phyloP scores from a whole-genome alignment of 2,113 vertebrate genomes.

The Solea solea region DNA sequence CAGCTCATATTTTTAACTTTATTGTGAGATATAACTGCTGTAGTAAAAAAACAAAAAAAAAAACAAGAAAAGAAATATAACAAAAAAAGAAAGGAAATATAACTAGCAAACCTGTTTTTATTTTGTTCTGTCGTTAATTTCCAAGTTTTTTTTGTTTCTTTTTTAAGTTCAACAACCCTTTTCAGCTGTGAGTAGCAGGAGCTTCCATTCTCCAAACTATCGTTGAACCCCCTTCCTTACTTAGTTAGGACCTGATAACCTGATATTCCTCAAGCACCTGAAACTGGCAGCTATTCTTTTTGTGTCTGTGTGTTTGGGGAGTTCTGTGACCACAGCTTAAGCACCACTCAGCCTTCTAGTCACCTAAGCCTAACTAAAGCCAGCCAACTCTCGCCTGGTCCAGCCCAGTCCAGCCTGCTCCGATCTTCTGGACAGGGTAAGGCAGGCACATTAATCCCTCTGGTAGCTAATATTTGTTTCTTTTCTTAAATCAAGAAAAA shows the following conservation, averaged over 20 bases:
- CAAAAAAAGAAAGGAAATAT: constrained; percentile 36
- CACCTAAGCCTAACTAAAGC: constrained; percentile 80
- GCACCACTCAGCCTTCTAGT: constrained; percentile 83
- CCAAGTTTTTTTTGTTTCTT: constrained; percentile 61
- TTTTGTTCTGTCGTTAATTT: constrained; percentile 68
- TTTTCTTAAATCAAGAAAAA: too few species aligned
- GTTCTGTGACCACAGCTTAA: constrained; percentile 77
- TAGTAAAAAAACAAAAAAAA: constrained; percentile 38
- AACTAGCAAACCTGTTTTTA: constrained; percentile 63
- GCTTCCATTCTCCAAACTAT: constrained; percentile 73
- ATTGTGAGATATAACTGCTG: constrained; percentile 76
- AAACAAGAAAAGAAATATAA: constrained; percentile 39
- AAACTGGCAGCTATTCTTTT: constrained; percentile 84
- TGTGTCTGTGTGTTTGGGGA: constrained; percentile 79
- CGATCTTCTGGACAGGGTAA: constrained; percentile 84
- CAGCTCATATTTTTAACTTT: constrained; percentile 71
- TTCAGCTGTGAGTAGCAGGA: constrained; percentile 78
- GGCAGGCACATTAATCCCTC: neutral
- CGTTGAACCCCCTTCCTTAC: constrained; percentile 59
- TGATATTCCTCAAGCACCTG: constrained; percentile 77
- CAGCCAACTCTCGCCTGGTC: constrained; percentile 76
- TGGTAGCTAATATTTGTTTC: neutral
- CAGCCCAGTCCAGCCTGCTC: constrained; percentile 82
- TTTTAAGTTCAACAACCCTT: constrained; percentile 65
- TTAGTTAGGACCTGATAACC: constrained; percentile 67